Evolutionary conservation across 1,140 invertebrate genomes (phyloP).

Genomic region (Euura lappo): DNA sequence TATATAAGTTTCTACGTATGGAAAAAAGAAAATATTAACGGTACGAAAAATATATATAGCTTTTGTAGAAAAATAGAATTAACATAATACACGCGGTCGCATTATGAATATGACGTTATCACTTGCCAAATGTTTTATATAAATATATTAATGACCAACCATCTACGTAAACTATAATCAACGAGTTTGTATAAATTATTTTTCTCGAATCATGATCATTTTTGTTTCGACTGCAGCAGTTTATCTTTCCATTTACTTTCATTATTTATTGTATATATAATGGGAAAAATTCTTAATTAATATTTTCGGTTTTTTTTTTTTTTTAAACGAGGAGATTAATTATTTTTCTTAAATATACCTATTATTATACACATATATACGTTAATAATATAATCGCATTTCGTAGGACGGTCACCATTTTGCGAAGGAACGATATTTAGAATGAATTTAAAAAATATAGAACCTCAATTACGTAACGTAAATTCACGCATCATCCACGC

Average conservation of each 20-base stretch:
- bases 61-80: slow-evolving; percentile 24
- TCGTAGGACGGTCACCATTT: background rate
- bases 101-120: too few relatives aligned
- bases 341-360: background rate
- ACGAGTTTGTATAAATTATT: too few relatives aligned
- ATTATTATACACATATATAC: background rate
- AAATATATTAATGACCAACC: too few relatives aligned
- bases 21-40: slow-evolving; percentile 21
- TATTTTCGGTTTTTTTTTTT: too few relatives aligned
- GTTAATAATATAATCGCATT: background rate
- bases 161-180: too few relatives aligned
- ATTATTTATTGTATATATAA: too few relatives aligned
- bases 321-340: too few relatives aligned
- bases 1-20: slow-evolving; percentile 4
- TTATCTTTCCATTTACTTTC: too few relatives aligned
- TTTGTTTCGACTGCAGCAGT: too few relatives aligned
- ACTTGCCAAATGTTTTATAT: too few relatives aligned
- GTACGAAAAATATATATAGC: slow-evolving; percentile 37
- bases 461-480: background rate
- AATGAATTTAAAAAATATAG: background rate
- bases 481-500: background rate
- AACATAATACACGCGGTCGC: background rate
- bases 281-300: too few relatives aligned
- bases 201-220: too few relatives aligned
- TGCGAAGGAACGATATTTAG: slow-evolving; percentile 1